These are phyloP conservation scores for Xiphophorus maculatus DNA, from an alignment of 2,113 vertebrate species.

Conservation along the genomic window DNA sequence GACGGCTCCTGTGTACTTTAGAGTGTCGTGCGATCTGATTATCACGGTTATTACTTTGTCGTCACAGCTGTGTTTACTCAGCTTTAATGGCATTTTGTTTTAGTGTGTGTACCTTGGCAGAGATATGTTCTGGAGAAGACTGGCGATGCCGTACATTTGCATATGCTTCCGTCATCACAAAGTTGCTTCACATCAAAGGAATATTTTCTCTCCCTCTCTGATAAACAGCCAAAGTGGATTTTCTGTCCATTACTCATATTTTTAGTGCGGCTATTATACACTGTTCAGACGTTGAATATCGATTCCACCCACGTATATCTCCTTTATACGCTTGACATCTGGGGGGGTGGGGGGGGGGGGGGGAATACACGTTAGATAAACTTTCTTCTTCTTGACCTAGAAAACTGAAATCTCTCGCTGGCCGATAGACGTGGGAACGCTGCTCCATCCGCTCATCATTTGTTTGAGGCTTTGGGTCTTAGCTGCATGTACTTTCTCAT, in stretches of 20 bases:
- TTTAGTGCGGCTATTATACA: conserved; percentile 15
- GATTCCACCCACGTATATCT: conserved; percentile 12
- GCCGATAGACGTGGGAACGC: neutral
- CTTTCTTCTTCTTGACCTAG: neutral
- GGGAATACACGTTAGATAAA: neutral
- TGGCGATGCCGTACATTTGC: neutral
- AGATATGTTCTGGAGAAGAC: conserved; percentile 19
- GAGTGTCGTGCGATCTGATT: neutral
- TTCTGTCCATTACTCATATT: conserved; percentile 38
- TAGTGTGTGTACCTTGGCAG: conserved; percentile 22
- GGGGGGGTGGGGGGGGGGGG: too few relatives aligned
- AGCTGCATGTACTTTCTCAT: neutral
- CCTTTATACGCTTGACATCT: conserved; percentile 19
- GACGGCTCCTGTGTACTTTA: neutral
- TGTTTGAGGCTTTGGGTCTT: neutral
- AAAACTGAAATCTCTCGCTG: neutral
- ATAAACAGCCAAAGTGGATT: conserved; percentile 46
- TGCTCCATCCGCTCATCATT: neutral
- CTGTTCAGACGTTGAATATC: conserved; percentile 16
- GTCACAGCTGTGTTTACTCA: conserved; percentile 56
- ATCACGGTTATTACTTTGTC: conserved; percentile 41
- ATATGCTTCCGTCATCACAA: conserved; percentile 5
- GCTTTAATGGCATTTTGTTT: conserved; percentile 19
- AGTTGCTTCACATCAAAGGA: conserved; percentile 7
- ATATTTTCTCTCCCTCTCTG: neutral